Percentiles rank a stretch among this genome's conserved stretches.
Conservation (phyloP, 2,113 vertebrate species). For the Seriola rivoliana region DNA sequence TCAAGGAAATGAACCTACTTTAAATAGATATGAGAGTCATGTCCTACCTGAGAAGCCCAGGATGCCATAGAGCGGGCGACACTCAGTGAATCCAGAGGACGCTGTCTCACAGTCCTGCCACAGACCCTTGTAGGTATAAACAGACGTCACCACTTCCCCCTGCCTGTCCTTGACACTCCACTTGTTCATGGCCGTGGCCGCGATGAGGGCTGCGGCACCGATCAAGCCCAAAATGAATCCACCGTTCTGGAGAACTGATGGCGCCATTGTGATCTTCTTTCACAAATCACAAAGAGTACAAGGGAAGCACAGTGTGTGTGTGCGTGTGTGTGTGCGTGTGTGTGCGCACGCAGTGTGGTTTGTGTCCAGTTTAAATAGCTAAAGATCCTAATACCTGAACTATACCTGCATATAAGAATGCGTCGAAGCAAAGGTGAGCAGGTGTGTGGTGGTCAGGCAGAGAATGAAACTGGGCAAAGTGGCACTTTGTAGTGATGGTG, state of each 20-base stretch:
- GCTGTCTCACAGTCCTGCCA: constrained; percentile 92
- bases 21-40: neutral
- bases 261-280: constrained; percentile 81
- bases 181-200: constrained; percentile 88
- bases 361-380: neutral
- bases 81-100: constrained; percentile 90
- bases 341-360: neutral
- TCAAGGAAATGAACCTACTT: neutral
- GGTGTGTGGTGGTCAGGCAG: neutral
- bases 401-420: neutral
- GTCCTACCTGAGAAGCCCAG: constrained; percentile 91
- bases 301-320: neutral
- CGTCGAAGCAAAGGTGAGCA: neutral
- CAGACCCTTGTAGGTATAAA: constrained; percentile 91
- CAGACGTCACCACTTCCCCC: constrained; percentile 87
- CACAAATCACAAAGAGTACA: constrained; percentile 9
- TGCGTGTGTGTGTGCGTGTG: neutral
- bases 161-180: constrained; percentile 92
- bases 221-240: constrained; percentile 76
- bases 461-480: constrained; percentile 24
- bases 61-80: constrained; percentile 91
- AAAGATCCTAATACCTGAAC: neutral
- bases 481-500: constrained; percentile 35
- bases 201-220: constrained; percentile 86
- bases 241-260: constrained; percentile 86